A percentile compares a stretch with the other conserved stretches of the same genome.
phyloP scores from a whole-genome alignment of 2,888 invertebrate genomes.

The Tuberolachnus salignus region DNA sequence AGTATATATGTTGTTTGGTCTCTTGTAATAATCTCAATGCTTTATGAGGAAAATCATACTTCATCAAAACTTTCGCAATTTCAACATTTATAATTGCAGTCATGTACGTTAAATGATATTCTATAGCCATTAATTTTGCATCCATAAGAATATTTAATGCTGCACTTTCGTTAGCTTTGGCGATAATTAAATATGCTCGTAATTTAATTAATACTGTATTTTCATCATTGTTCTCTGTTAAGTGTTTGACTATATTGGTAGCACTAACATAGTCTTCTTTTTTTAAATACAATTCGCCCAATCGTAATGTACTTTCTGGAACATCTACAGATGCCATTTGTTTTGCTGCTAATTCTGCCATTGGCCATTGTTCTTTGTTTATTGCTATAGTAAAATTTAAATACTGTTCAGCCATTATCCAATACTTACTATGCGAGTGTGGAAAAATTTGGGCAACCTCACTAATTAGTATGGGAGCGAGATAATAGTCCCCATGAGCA shows the following conservation, averaged over 20 bases:
- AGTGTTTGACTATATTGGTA: slow-evolving; percentile 53
- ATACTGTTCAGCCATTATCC: slow-evolving; percentile 73
- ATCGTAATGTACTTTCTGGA: slow-evolving; percentile 64
- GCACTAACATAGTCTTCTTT: slow-evolving; percentile 57
- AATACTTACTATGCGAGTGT: slow-evolving; percentile 65
- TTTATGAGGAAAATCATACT: slow-evolving; percentile 49
- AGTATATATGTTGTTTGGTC: slow-evolving; percentile 52
- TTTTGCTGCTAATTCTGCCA: slow-evolving; percentile 65
- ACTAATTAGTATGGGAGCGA: slow-evolving; percentile 36
- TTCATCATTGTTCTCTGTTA: slow-evolving; percentile 40
- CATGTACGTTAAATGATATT: slow-evolving; percentile 65
- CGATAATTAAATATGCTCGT: slow-evolving; percentile 55
- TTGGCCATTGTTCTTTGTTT: slow-evolving; percentile 65
- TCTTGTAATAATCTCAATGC: slow-evolving; percentile 49
- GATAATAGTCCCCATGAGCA: slow-evolving; percentile 36
- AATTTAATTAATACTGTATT: slow-evolving; percentile 73
- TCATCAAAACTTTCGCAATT: slow-evolving; percentile 48
- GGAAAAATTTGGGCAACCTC: slow-evolving; percentile 65
- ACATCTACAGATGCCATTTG: slow-evolving; percentile 65
- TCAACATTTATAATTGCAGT: slow-evolving; percentile 49
- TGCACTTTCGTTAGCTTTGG: slow-evolving; percentile 56
- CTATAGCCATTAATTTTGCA: slow-evolving; percentile 77
- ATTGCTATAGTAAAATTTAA: slow-evolving; percentile 65
- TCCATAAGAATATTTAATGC: slow-evolving; percentile 63
- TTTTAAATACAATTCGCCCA: slow-evolving; percentile 57